These are phyloP conservation scores for Zelostemma sp. DNA, from an alignment of 1,140 invertebrate species.

Conservation along the genomic window DNA sequence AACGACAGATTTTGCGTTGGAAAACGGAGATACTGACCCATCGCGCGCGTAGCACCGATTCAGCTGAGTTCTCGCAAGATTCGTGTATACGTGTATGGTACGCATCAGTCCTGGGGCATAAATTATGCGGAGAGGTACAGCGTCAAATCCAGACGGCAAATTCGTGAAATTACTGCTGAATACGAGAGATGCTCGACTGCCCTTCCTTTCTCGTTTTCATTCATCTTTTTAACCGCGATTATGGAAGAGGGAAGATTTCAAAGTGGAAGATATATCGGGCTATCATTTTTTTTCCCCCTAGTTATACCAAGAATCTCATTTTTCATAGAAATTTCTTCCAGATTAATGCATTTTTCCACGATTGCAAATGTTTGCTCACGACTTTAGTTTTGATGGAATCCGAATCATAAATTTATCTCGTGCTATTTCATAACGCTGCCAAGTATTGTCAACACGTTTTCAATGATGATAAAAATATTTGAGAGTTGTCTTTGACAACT, in stretches of 20 bases:
- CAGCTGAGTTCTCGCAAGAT: conserved; percentile 32
- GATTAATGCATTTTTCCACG: not conserved
- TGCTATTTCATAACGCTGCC: too few relatives aligned
- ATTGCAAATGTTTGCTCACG: too few relatives aligned
- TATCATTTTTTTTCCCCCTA: conserved; percentile 33
- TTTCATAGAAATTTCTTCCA: not conserved
- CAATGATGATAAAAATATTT: too few relatives aligned
- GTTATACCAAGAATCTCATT: not conserved
- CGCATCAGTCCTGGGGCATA: conserved; percentile 39
- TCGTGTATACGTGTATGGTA: conserved; percentile 38
- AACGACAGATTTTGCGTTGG: not conserved
- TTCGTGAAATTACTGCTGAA: conserved; percentile 47
- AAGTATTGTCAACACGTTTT: too few relatives aligned
- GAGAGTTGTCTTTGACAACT: too few relatives aligned
- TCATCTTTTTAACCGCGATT: conserved; percentile 35
- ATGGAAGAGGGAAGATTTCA: conserved; percentile 34
- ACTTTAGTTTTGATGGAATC: too few relatives aligned
- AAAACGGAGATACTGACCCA: conserved; percentile 12
- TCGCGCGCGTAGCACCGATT: conserved; percentile 25
- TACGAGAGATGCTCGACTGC: conserved; percentile 41
- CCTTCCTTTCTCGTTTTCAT: conserved; percentile 40
- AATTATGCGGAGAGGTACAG: conserved; percentile 46
- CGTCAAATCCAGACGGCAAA: conserved; percentile 49
- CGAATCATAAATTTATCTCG: too few relatives aligned
- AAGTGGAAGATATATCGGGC: conserved; percentile 37